Evolutionary conservation across 35 echinoderm and acorn worm species (phyloP).

Genomic region (Anneissia japonica): DNA sequence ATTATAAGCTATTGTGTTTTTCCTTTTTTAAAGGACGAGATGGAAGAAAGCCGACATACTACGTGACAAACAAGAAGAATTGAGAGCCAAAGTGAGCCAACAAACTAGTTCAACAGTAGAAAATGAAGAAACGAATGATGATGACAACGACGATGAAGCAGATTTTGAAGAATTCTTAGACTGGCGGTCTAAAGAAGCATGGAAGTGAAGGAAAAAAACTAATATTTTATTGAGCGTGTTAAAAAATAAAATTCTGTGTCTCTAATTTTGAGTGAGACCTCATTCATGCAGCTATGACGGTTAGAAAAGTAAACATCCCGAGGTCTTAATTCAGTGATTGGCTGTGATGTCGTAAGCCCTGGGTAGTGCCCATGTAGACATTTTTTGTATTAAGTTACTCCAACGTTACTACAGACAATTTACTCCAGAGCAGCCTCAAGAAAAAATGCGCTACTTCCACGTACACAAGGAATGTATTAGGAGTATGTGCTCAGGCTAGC

Average conservation of each 20-base stretch:
- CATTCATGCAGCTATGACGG: not conserved
- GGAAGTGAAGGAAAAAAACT: conserved; percentile 62
- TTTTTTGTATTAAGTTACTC: too few species aligned
- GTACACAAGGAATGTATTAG: too few species aligned
- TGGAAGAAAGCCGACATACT: conserved; percentile 66
- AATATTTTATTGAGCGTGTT: too few species aligned
- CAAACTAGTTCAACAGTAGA: not conserved
- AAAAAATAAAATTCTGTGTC: too few species aligned
- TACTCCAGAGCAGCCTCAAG: too few species aligned
- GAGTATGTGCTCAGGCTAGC: too few species aligned
- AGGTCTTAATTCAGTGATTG: too few species aligned
- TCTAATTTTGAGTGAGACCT: too few species aligned
- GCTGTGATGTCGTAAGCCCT: too few species aligned
- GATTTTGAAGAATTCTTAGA: conserved; percentile 90
- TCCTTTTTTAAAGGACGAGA: not conserved
- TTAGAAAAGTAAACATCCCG: not conserved
- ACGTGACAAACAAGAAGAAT: conserved; percentile 74
- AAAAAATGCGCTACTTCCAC: too few species aligned
- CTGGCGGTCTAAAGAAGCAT: conserved; percentile 88
- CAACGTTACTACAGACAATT: too few species aligned
- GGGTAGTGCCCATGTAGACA: too few species aligned
- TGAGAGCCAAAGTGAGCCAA: conserved; percentile 33
- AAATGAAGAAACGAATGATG: conserved; percentile 9
- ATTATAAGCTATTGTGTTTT: not conserved
- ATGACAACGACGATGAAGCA: conserved; percentile 68